Evolutionary conservation across 2,113 vertebrate genomes (phyloP).

Genomic region (Lamprologus callipterus): DNA sequence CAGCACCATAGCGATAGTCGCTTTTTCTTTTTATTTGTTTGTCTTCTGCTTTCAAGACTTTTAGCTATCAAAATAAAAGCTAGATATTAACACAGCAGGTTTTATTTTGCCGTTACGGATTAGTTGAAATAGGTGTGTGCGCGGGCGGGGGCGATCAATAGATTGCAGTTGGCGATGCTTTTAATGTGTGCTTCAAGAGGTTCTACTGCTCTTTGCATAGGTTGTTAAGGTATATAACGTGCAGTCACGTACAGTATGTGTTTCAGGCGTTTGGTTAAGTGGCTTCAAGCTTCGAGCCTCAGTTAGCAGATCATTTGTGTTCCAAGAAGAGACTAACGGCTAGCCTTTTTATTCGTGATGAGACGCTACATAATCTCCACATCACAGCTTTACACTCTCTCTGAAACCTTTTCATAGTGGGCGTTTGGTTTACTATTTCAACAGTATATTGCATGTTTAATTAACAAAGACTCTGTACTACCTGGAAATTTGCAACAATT

Average conservation of each 20-base stretch:
- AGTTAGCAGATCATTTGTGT: conserved; percentile 53
- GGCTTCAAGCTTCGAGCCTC: conserved; percentile 39
- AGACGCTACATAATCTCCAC: conserved; percentile 27
- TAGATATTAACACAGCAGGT: conserved; percentile 63
- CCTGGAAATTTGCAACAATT: conserved; percentile 49
- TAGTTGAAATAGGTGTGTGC: conserved; percentile 43
- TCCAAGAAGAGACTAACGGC: conserved; percentile 31
- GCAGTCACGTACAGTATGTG: conserved; percentile 58
- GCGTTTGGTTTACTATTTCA: conserved; percentile 57
- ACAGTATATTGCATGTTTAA: conserved; percentile 74
- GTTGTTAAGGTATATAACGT: conserved; percentile 39
- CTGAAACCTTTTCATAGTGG: conserved; percentile 37
- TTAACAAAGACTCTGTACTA: conserved; percentile 70
- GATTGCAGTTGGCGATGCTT: conserved; percentile 48
- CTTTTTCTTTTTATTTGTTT: conserved; percentile 30
- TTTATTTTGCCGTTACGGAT: conserved; percentile 29
- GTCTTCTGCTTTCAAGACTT: conserved; percentile 53
- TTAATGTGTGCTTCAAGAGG: conserved; percentile 50
- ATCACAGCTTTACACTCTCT: conserved; percentile 44
- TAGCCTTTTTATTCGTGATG: conserved; percentile 43
- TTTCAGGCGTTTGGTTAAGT: conserved; percentile 60
- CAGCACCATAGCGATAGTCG: conserved; percentile 61
- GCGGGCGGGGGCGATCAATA: conserved; percentile 24
- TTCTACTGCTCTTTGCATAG: conserved; percentile 43
- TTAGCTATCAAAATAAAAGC: conserved; percentile 66